Base-by-base conservation (phyloP, 1,140 invertebrate genomes). In the Leptopilina boulardi region DNA sequence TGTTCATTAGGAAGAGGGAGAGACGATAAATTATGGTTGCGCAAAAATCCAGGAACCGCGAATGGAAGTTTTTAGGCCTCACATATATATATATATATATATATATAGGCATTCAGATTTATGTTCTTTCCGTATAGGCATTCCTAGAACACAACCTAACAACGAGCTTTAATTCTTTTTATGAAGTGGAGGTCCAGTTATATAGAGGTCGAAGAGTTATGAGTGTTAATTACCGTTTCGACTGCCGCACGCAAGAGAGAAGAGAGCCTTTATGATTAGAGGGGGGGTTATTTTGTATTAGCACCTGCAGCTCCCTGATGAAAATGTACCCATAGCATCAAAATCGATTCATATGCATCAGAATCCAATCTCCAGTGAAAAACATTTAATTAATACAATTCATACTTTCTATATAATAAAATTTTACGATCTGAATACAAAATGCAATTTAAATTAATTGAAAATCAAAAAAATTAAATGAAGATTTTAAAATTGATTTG, bases 141-240 rank as follows among this genome's bases (percentile, higher is more conserved):
- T 84, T 84, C 83, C 78, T 83, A 81, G 84, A 84, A 84, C 76
- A 79, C 76, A 79, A 84, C 79, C 80, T 82, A 84, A 81, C 79
- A 56, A 56, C 78, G 74, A 75, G 78, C 77, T 80, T 34, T 76
- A 76, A 80, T 83, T 83, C 77, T 83, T 79, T 80, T 83, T 81
- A 44, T 78, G 30, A 80, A 79, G 77, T 77, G 78, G n/a, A n/a
- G 80, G 82, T 73, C 77, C 77, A 82, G 77, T 81, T 83, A 82
- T 83, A 82, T 81, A 79, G 75, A 80, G 78, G 51, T 34, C 73
- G 75, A 86, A 85, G 85, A 87, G 77, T 87, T 87, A 87, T 87
- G 84, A 85, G 79, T 84, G 85, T 87, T 89, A 89, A 89, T 89
- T 88, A 87, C 87, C 82, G 84, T 85, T 85, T 83, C 80, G 81